Base-by-base conservation (phyloP, 2,113 vertebrate genomes). In the Syngnathoides biaculeatus region DNA sequence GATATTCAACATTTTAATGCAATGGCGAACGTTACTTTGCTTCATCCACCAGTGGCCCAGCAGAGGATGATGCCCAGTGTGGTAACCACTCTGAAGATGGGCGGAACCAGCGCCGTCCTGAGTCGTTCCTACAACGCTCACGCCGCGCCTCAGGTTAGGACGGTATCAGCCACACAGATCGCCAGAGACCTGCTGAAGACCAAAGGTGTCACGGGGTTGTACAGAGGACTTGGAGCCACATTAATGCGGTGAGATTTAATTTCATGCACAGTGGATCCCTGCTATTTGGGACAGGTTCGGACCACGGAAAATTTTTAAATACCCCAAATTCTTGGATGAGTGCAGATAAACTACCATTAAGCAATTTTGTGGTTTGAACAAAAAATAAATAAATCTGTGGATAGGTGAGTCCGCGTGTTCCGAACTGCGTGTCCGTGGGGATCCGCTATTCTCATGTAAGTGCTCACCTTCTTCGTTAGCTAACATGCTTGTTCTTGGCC, bases 171-270 rank as follows among this genome's bases (percentile, higher is more conserved):
- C 45, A 86, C 84, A 20, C 85, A 93, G 72, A 93, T 94, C 77
- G 89, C 92, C 39, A 84, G 82, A 72, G 92, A 93, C 70, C 84
- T 94, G 66, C 83, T 93, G 71, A 88, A 78, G 64, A 91, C 90
- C 19, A 91, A 90, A 67, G 93, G 93, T 48, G 78, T 93, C 58
- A 86, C 84, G 30, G 93, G 92, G 1, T 87, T 94, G 17, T 94
- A 94, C 79, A 88, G 79, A 52, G 93, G 93, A 26, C 87, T 94
- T 7, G 92, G 90, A 17, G 93, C 92, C 73, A 94, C 93, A 0
- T 68, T 94, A 61, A 83, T 94, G 85, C 92, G 93, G 93, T 92
- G 68, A 71, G 69, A 57, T 1, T 50, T 14, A 10, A 56, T 64
- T 38, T 42, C 1, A 19, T 22, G 4, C 3, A 47, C 42, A 63